These are phyloP conservation scores for Bryconaethiops microstoma DNA, from an alignment of 2,797 vertebrate species.

Conservation along the genomic window DNA sequence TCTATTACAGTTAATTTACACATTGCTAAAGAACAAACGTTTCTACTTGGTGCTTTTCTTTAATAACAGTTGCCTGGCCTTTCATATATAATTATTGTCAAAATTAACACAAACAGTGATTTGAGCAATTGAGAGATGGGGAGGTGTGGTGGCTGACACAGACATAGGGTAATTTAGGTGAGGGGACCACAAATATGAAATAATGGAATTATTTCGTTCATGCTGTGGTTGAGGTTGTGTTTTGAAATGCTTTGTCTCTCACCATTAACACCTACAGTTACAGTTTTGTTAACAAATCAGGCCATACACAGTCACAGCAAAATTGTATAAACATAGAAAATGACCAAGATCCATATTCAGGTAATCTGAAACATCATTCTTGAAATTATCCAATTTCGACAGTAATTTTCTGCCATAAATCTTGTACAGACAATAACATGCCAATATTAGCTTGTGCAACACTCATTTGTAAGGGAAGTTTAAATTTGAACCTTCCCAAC, in stretches of 20 bases:
- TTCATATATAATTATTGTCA: slow-evolving; percentile 52
- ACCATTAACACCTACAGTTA: not conserved
- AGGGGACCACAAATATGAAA: slow-evolving; percentile 36
- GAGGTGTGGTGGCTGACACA: slow-evolving; percentile 54
- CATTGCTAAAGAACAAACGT: slow-evolving; percentile 61
- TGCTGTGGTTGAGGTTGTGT: slow-evolving; percentile 56
- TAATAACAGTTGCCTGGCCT: slow-evolving; percentile 68
- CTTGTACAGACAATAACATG: not conserved
- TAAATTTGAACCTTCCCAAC: slow-evolving; percentile 23
- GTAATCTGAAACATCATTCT: slow-evolving; percentile 7
- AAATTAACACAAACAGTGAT: slow-evolving; percentile 16
- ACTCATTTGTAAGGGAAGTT: slow-evolving; percentile 29
- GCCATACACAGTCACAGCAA: slow-evolving; percentile 4
- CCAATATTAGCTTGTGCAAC: slow-evolving; percentile 33
- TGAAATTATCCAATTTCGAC: not conserved
- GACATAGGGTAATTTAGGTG: slow-evolving; percentile 39
- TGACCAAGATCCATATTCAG: not conserved
- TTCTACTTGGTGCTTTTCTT: slow-evolving; percentile 76
- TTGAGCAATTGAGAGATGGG: slow-evolving; percentile 4
- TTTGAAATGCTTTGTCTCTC: not conserved
- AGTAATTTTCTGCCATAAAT: not conserved
- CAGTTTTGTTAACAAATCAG: slow-evolving; percentile 16
- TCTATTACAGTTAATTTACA: slow-evolving; percentile 74
- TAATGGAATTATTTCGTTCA: slow-evolving; percentile 55
- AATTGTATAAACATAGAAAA: slow-evolving; percentile 24